Base-by-base conservation (phyloP, 64 coral and sea anemone species). In the Actinia equina region DNA sequence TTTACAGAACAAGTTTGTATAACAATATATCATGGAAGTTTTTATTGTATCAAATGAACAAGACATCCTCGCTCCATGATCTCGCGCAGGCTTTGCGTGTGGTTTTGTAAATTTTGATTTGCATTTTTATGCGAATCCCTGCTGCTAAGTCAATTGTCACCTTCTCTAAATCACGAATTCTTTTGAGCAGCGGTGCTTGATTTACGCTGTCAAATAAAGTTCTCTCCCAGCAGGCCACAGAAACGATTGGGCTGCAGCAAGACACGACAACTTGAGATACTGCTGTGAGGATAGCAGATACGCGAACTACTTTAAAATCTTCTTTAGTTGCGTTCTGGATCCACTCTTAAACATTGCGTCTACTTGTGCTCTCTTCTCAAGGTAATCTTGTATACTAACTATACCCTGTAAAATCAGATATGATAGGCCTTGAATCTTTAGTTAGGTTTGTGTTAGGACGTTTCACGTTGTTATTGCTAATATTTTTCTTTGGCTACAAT, bases 121-220 rank as follows among this genome's bases (percentile, higher is more conserved):
- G 69, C 69, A 74, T 74, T 74, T 74, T 41, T 74, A 74, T 74
- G 4, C 10, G 69, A 74, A 30, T 74, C 69, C 69, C 69, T 30
- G 69, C 69, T 74, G 69, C 10, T 74, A 13, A 74, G 69, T 74
- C 69, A 74, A 74, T 74, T 74, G 69, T 74, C 69, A 30, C 69
- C 69, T 25, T 74, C 69, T 74, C 11, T 0, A 74, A 41, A 74
- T 74, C 69, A 74, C 69, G 69, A 41, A 41, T 74, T 74, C 69
- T 41, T 74, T 74, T 74, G 69, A 74, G 69, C 13, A 74, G 69
- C 69, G 69, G 69, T 74, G n/a, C 69, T 74, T 74, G 69, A 42
- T 74, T 41, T 42, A 74, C 12, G 69, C 69, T 74, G 69, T 74
- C 63, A 69, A 69, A 69, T 69, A 69, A 69, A 69, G 63, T 69